Evolutionary conservation across 2,797 vertebrate genomes (phyloP), one percentile per base, ranked within the genome.

Genomic region (Chromis chromis): DNA sequence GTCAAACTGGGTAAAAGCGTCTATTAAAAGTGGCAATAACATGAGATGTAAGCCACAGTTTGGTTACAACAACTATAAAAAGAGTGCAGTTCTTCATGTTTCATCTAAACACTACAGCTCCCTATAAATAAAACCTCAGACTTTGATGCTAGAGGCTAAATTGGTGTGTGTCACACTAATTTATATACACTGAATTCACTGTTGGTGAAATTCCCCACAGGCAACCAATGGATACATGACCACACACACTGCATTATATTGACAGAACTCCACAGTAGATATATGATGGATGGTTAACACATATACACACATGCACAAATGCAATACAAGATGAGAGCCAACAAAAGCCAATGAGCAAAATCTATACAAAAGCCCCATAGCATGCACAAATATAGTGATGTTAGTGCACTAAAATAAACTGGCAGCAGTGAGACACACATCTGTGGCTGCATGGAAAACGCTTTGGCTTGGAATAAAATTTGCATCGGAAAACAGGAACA

Each of bases 131-230:
- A 68, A 74, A 62, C 58, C 24, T 58, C 24, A 39, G 54, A 44
- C 36, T 53, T 21, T 27, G 14, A 50, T 25, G 53, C 33, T n/a
- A 22, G 24, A n/a, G 52, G 53, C 49, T 46, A 56, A 16, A 52
- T 28, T 46, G 40, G 57, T 25, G 25, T 60, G 66, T 60, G 68
- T 76, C 71, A 70, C 70, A 76, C 25, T 31, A 46, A 76, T 88
- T 86, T 66, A 86, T 77, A 85, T 46, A 72, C 54, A 57, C 63
- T 61, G 64, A 74, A 89, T 69, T 76, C 73, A 87, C 75, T 74
- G 73, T 21, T 68, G 69, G 56, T 75, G 64, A 71, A 81, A 78
- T 66, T 70, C 76, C 83, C 84, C 65, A 64, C 61, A 60, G 82
- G 81, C 74, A 53, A 62, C 52, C 53, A 13, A 48, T 33, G 12